Conservation (phyloP, 2,888 invertebrate genomes). For the Ophioninae sp. region DNA sequence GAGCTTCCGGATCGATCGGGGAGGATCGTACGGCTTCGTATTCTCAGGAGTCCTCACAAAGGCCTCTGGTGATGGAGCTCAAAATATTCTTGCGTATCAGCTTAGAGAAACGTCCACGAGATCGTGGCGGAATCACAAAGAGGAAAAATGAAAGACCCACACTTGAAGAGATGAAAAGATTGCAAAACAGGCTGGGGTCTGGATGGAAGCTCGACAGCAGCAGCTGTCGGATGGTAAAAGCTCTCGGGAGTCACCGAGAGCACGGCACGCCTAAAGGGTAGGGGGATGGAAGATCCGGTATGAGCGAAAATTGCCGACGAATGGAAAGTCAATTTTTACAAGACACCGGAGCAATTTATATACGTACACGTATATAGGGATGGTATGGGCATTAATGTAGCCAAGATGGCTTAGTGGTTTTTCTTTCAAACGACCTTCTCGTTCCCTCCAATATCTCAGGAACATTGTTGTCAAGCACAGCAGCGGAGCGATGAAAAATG, state of each 20-base stretch:
- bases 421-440: neutral
- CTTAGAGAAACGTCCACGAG: conserved; percentile 13
- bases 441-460: neutral
- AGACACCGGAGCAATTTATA: conserved; percentile 5
- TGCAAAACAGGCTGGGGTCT: conserved; percentile 21
- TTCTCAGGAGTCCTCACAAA: neutral
- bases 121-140: neutral
- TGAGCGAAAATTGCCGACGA: conserved; percentile 22
- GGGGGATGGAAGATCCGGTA: too few relatives aligned
- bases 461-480: conserved; percentile 7
- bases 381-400: neutral
- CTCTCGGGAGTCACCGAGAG: conserved; percentile 4
- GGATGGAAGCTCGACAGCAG: neutral
- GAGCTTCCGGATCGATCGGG: conserved; percentile 4
- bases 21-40: neutral
- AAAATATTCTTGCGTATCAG: conserved; percentile 23
- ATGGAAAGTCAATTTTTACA: conserved; percentile 32
- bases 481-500: conserved; percentile 8
- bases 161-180: conserved; percentile 22
- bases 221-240: conserved; percentile 20
- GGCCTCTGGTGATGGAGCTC: neutral
- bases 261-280: neutral
- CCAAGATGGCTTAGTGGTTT: neutral
- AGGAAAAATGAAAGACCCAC: neutral
- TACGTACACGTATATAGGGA: neutral